A percentile compares a stretch with the other conserved stretches of the same genome.
These are phyloP conservation scores for Danaus chrysippus DNA, from an alignment of 2,888 invertebrate species.

Conservation along the genomic window DNA sequence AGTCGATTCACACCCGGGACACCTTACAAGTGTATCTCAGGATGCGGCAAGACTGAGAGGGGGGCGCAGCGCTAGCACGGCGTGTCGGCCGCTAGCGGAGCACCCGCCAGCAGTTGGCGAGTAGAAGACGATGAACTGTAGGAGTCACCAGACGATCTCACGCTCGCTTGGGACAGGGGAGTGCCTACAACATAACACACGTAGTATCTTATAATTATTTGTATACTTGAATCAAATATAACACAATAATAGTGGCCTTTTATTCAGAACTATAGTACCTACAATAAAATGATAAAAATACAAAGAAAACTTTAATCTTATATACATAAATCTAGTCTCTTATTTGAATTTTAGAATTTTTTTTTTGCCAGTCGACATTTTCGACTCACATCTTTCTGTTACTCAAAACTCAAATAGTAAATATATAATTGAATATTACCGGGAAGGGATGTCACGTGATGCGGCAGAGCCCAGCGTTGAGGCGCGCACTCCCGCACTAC, in stretches of 20 bases:
- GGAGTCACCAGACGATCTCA: constrained; percentile 88
- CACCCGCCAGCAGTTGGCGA: constrained; percentile 81
- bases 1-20: neutral
- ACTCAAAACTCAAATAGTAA: too few species aligned
- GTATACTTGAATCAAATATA: too few species aligned
- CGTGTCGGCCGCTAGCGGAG: constrained; percentile 41
- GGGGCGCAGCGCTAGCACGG: constrained; percentile 38
- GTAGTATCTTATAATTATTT: too few species aligned
- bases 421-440: constrained; percentile 49
- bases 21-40: constrained; percentile 22
- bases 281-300: too few species aligned
- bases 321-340: too few species aligned
- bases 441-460: constrained; percentile 80
- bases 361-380: too few species aligned
- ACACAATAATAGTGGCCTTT: too few species aligned
- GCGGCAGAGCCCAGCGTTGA: constrained; percentile 77
- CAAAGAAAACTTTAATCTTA: too few species aligned
- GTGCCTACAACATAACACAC: constrained; percentile 70
- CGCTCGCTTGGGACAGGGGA: constrained; percentile 82
- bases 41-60: constrained; percentile 43
- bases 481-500: constrained; percentile 58
- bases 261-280: too few species aligned
- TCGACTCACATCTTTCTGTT: too few species aligned
- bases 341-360: too few species aligned
- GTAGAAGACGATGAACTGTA: constrained; percentile 91